Conservation (phyloP, 2,113 vertebrate genomes). For the Pycnonotus jocosus region DNA sequence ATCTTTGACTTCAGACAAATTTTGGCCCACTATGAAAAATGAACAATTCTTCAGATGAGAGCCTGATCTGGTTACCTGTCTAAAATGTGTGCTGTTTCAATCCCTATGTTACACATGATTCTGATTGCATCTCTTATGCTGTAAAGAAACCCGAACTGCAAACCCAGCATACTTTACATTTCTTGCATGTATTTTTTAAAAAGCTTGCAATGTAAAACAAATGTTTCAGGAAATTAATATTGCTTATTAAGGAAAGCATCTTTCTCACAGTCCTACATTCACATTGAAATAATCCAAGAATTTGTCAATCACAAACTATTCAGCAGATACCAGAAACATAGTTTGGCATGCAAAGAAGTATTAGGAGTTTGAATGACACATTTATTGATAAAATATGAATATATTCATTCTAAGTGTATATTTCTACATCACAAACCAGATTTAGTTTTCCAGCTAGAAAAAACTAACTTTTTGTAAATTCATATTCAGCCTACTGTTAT, state of each 20-base stretch:
- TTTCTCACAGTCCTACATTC: conserved; percentile 59
- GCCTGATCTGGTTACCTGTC: background rate
- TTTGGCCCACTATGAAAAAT: background rate
- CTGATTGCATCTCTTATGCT: background rate
- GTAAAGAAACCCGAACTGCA: rapidly evolving
- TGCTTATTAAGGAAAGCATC: background rate
- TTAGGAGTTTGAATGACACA: background rate
- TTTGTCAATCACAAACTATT: conserved; percentile 66
- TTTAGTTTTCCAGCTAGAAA: background rate
- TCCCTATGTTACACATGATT: background rate
- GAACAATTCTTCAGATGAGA: background rate
- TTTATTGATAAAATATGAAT: background rate
- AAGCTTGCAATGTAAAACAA: background rate
- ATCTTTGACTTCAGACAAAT: background rate
- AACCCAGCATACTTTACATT: background rate
- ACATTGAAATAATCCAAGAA: conserved; percentile 51
- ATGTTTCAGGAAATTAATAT: background rate
- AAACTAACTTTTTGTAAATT: background rate
- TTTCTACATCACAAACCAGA: background rate
- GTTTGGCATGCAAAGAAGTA: conserved; percentile 46
- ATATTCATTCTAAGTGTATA: background rate
- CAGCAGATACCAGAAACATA: conserved; percentile 50
- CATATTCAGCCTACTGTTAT: background rate
- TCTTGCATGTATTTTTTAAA: background rate
- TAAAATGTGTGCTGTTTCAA: background rate